phyloP scores from a whole-genome alignment of 1,140 invertebrate genomes.

The Doryteuthis pealeii region DNA sequence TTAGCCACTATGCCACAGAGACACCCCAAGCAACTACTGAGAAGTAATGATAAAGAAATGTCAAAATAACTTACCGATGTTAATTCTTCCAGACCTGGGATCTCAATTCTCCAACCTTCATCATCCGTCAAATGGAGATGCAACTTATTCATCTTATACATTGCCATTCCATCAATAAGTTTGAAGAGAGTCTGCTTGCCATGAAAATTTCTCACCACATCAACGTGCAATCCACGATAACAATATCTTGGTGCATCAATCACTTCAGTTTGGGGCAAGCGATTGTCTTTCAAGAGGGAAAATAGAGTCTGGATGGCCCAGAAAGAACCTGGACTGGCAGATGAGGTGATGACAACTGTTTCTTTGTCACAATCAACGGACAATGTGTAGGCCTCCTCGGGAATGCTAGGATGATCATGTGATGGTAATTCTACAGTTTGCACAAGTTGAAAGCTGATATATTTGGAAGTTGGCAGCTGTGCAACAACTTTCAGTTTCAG shows the following conservation, averaged over 20 bases:
- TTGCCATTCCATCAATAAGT: conserved; percentile 48
- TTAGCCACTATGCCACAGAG: no score
- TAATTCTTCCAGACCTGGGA: conserved; percentile 50
- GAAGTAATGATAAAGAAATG: no score
- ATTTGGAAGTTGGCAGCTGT: background rate
- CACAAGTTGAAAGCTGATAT: background rate
- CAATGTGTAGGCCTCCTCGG: conserved; percentile 35
- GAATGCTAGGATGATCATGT: background rate
- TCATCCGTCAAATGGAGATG: conserved; percentile 57
- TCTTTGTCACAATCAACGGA: conserved; percentile 19
- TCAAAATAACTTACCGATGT: conserved; percentile 39
- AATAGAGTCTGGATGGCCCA: conserved; percentile 41
- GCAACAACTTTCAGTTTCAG: background rate
- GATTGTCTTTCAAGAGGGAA: conserved; percentile 21
- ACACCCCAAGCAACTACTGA: no score
- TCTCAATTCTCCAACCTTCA: conserved; percentile 55
- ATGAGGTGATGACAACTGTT: conserved; percentile 29
- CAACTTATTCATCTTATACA: conserved; percentile 54
- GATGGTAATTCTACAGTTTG: background rate
- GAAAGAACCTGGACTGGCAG: conserved; percentile 32
- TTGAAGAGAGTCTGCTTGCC: conserved; percentile 39
- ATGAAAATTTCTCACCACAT: conserved; percentile 52
- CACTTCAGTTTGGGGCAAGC: conserved; percentile 22
- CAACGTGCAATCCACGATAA: conserved; percentile 52
- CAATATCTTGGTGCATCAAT: conserved; percentile 36